These are phyloP conservation scores for Tiaroga cobitis DNA, from an alignment of 2,797 vertebrate genomes.

Conservation along the genomic window DNA sequence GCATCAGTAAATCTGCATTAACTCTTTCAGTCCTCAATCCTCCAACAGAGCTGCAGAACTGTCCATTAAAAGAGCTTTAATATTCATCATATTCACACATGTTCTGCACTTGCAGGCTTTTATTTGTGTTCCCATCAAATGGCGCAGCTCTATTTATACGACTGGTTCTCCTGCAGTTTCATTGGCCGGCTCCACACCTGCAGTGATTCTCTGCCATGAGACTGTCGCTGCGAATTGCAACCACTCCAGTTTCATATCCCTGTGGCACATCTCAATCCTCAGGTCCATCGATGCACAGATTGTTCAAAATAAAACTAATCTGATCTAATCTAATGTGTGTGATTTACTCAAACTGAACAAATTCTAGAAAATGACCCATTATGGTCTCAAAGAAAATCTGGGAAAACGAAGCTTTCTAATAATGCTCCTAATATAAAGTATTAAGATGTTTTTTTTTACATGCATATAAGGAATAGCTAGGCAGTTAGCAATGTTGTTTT, in stretches of 20 bases:
- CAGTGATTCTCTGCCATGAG: constrained; percentile 4
- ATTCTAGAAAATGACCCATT: background rate
- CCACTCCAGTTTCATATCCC: constrained; percentile 21
- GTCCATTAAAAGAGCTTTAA: constrained; percentile 7
- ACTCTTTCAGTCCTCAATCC: background rate
- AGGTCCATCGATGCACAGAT: background rate
- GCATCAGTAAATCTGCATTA: constrained; percentile 14
- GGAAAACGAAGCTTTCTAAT: background rate
- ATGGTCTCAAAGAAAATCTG: background rate
- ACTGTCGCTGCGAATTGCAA: constrained; percentile 22
- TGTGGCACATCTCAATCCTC: constrained; percentile 42
- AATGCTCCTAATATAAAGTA: background rate
- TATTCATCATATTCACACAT: constrained; percentile 17
- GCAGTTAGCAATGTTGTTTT: background rate
- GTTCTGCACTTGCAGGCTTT: background rate
- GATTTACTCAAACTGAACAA: background rate
- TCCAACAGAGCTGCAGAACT: background rate
- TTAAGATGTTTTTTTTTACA: background rate
- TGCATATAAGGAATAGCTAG: background rate
- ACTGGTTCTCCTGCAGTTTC: background rate
- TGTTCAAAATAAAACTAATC: constrained; percentile 5
- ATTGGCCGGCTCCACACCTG: constrained; percentile 2
- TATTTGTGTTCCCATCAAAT: background rate
- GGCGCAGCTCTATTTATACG: background rate
- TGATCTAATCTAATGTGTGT: background rate